Percentiles rank a stretch among this genome's conserved stretches.
phyloP scores from a whole-genome alignment of 2,888 invertebrate species.

The Oasisia sp. region DNA sequence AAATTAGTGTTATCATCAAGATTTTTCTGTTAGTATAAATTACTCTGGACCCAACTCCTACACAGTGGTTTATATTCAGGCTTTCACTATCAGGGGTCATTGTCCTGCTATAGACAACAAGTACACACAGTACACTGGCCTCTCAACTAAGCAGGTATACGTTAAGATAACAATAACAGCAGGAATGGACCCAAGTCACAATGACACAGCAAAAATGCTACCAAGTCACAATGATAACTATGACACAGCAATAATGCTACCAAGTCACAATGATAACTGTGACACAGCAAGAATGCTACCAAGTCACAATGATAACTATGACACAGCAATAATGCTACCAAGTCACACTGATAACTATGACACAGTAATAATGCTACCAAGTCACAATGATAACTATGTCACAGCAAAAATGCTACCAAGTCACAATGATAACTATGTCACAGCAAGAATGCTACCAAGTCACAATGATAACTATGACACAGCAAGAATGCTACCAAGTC shows the following conservation, averaged over 20 bases:
- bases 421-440: background rate
- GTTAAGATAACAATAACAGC: background rate
- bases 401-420: background rate
- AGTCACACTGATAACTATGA: background rate
- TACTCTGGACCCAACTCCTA: too few species aligned
- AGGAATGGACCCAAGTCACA: background rate
- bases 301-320: background rate
- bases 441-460: background rate
- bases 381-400: background rate
- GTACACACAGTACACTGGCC: too few species aligned
- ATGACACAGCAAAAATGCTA: background rate
- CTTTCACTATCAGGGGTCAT: too few species aligned
- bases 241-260: background rate
- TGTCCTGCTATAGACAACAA: too few species aligned
- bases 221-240: too few species aligned
- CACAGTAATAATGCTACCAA: background rate
- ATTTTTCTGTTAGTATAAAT: too few species aligned
- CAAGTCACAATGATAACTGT: background rate
- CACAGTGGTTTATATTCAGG: too few species aligned
- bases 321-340: background rate
- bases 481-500: background rate
- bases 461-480: background rate
- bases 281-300: background rate
- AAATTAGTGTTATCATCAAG: too few species aligned
- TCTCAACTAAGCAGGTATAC: background rate